Evolutionary conservation across 1,140 invertebrate genomes (phyloP).

Genomic region (Eupeodes corollae): DNA sequence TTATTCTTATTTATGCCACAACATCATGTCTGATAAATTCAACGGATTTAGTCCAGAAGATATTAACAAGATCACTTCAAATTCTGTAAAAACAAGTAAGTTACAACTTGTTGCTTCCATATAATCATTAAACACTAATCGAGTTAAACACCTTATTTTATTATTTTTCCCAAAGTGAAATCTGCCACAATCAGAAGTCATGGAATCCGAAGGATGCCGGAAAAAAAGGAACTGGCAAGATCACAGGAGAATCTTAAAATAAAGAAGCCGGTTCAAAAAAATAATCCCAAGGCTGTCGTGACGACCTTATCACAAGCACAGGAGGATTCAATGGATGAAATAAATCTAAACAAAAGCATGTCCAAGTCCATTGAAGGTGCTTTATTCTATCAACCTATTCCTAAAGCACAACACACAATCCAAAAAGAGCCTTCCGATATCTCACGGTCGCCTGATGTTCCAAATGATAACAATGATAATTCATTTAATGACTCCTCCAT

Average conservation of each 20-base stretch:
- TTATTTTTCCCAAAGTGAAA: not conserved
- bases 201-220: slow-evolving; percentile 30
- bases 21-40: slow-evolving; percentile 33
- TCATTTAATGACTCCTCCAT: slow-evolving; percentile 5
- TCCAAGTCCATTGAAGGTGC: slow-evolving; percentile 29
- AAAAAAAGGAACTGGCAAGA: slow-evolving; percentile 12
- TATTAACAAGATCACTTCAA: slow-evolving; percentile 30
- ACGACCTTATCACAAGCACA: slow-evolving; percentile 2
- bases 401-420: slow-evolving; percentile 7
- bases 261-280: too few relatives aligned
- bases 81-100: not conserved
- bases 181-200: too few relatives aligned
- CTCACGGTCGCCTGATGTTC: not conserved
- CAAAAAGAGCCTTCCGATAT: not conserved
- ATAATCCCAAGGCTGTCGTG: slow-evolving; percentile 4
- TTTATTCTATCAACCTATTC: slow-evolving; percentile 17
- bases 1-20: too few relatives aligned
- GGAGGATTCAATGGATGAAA: slow-evolving; percentile 14
- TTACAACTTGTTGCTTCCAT: not conserved
- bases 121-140: not conserved
- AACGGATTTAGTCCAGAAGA: slow-evolving; percentile 39
- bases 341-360: slow-evolving; percentile 18
- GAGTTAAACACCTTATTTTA: not conserved
- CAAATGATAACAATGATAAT: slow-evolving; percentile 4
- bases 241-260: not conserved